Percentiles rank a stretch among this genome's conserved stretches.
These are phyloP conservation scores for Turnix velox DNA, from an alignment of 2,113 vertebrate genomes.

Conservation along the genomic window DNA sequence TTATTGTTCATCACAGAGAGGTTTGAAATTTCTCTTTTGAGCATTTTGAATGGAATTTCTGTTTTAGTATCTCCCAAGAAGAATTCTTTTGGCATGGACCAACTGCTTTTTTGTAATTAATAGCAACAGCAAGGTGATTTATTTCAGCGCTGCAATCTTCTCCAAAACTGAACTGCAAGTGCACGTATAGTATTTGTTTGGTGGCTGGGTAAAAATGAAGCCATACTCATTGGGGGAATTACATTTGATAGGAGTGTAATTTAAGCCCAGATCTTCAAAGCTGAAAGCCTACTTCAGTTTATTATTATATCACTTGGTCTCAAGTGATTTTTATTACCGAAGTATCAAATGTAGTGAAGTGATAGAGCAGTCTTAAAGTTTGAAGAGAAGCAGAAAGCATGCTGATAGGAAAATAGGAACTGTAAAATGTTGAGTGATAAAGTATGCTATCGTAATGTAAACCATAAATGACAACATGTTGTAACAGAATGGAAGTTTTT, in stretches of 20 bases:
- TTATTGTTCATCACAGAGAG: neutral
- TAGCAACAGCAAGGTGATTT: neutral
- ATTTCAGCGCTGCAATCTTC: neutral
- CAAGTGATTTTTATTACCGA: slow-evolving; percentile 8
- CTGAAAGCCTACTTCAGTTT: neutral
- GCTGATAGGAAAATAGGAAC: neutral
- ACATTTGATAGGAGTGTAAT: neutral
- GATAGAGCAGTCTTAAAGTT: neutral
- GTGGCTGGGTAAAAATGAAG: neutral
- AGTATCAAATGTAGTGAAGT: neutral
- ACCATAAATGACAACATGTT: neutral
- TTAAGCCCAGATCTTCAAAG: neutral
- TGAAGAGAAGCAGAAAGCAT: neutral
- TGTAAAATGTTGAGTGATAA: neutral
- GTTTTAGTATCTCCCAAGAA: neutral
- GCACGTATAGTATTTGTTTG: neutral
- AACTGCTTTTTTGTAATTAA: neutral
- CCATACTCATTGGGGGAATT: neutral
- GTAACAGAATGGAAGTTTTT: neutral
- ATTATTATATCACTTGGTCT: neutral
- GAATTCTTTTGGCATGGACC: neutral
- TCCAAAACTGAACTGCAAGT: neutral
- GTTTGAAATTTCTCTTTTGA: neutral
- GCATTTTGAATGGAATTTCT: neutral
- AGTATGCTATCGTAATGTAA: neutral